These are phyloP conservation scores for Anneissia japonica DNA, from an alignment of 35 echinoderm and acorn worm species.

Conservation along the genomic window DNA sequence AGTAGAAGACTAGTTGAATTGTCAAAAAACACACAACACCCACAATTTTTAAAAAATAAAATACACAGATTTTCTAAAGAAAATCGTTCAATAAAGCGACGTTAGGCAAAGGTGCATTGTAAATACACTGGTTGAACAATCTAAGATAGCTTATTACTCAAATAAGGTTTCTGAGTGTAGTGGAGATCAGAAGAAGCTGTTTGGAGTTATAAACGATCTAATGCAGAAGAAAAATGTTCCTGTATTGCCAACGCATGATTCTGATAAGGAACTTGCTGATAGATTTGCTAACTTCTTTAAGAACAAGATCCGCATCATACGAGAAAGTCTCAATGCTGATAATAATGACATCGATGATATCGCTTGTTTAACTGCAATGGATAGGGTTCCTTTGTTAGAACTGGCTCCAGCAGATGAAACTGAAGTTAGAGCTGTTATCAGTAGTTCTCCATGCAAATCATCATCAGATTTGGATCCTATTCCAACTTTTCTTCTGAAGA, in stretches of 20 bases:
- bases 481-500: conserved; percentile 20
- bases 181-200: conserved; percentile 52
- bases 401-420: background rate
- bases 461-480: conserved; percentile 1
- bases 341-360: background rate
- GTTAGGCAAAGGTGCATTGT: conserved; percentile 4
- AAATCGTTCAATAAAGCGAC: too few relatives aligned
- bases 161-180: conserved; percentile 6
- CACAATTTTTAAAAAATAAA: too few relatives aligned
- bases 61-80: too few relatives aligned
- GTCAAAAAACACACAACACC: too few relatives aligned
- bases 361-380: background rate
- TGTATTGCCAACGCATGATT: background rate
- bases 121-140: background rate
- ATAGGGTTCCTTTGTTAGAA: background rate
- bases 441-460: background rate
- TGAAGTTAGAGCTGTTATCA: background rate
- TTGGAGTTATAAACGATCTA: conserved; percentile 35
- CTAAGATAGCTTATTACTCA: conserved; percentile 35
- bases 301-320: background rate
- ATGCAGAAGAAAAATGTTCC: conserved; percentile 13
- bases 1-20: too few relatives aligned
- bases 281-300: conserved; percentile 14
- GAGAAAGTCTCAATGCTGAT: background rate
- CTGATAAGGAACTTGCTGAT: conserved; percentile 14